Conservation (phyloP, 2,113 vertebrate genomes). For the Strix aluco region DNA sequence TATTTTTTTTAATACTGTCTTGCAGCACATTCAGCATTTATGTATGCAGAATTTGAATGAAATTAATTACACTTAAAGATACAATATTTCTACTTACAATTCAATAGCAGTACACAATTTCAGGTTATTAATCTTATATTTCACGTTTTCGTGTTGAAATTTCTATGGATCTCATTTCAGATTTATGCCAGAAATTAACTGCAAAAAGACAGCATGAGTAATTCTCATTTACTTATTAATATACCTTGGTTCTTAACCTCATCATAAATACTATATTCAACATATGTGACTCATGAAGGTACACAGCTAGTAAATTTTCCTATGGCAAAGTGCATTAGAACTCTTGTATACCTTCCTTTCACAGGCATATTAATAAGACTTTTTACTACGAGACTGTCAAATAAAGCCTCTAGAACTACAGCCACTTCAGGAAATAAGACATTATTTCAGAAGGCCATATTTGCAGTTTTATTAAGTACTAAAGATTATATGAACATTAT, state of each 20-base stretch:
- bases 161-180: not conserved
- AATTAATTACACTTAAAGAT: conserved; percentile 53
- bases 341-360: conserved; percentile 38
- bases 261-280: conserved; percentile 63
- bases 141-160: conserved; percentile 27
- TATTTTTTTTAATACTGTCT: conserved; percentile 5
- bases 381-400: conserved; percentile 24
- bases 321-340: conserved; percentile 51
- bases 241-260: conserved; percentile 40
- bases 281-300: conserved; percentile 62
- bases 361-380: not conserved
- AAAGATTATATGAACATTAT: not conserved
- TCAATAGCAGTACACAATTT: conserved; percentile 31
- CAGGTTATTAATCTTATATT: conserved; percentile 52
- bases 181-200: conserved; percentile 57
- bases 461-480: conserved; percentile 1
- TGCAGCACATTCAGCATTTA: not conserved
- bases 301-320: conserved; percentile 65
- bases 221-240: conserved; percentile 67
- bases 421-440: conserved; percentile 14
- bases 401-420: not conserved
- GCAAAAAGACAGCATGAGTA: conserved; percentile 43
- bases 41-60: conserved; percentile 15
- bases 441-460: not conserved
- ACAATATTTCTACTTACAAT: conserved; percentile 47